These are phyloP conservation scores for Procavia capensis DNA, from an alignment of 2,113 vertebrate genomes.

Conservation along the genomic window DNA sequence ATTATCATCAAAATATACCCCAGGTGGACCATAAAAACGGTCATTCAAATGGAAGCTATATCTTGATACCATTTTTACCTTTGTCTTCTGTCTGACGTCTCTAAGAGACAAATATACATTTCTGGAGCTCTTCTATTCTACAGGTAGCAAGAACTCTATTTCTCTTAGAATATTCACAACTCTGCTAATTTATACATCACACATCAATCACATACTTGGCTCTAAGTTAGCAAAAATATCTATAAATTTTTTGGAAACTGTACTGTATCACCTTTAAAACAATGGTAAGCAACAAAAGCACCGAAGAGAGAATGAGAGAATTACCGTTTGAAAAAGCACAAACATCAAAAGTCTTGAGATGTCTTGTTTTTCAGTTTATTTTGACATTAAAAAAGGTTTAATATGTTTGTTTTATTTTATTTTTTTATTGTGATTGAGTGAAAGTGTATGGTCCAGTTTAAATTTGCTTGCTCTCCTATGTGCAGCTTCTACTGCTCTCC, in stretches of 20 bases:
- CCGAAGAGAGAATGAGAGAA: constrained; percentile 73
- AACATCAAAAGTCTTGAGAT: constrained; percentile 79
- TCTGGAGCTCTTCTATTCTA: background rate
- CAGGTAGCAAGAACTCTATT: background rate
- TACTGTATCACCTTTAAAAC: constrained; percentile 43
- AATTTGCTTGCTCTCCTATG: too few species aligned
- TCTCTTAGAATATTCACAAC: background rate
- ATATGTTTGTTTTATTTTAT: constrained; percentile 79
- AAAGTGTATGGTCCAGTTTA: too few species aligned
- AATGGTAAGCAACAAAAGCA: constrained; percentile 62
- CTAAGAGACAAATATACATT: background rate
- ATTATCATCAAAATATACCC: background rate
- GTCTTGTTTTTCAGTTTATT: constrained; percentile 80
- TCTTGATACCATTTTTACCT: background rate
- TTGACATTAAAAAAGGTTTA: constrained; percentile 64
- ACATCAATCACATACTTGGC: background rate
- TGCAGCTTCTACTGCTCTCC: too few species aligned
- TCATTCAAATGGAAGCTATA: background rate
- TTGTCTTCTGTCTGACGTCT: background rate
- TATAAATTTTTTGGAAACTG: constrained; percentile 26
- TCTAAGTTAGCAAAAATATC: constrained; percentile 14
- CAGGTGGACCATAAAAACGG: background rate
- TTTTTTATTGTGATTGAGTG: too few species aligned
- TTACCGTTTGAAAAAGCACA: constrained; percentile 80
- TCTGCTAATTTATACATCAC: background rate